These are phyloP conservation scores for Temnopleurus reevesii DNA, from an alignment of 53 echinoderm and acorn worm species.

Conservation along the genomic window DNA sequence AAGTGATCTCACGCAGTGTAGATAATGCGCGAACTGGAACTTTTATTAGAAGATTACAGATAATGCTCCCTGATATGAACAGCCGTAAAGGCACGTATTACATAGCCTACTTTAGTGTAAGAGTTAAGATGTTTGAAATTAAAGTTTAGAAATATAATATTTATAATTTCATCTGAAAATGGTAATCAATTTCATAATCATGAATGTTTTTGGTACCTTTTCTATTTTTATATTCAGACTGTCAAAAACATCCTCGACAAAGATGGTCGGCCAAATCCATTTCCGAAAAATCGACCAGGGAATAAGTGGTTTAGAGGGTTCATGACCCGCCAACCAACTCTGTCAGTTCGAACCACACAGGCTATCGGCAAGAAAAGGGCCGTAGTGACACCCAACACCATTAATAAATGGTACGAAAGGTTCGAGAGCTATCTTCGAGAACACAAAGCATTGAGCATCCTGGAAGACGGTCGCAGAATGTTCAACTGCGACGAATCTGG, in stretches of 20 bases:
- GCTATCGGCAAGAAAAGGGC: constrained; percentile 15
- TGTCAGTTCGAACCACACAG: neutral
- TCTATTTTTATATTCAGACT: neutral
- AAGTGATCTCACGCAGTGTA: no score
- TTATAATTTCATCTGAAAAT: neutral
- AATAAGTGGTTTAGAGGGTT: neutral
- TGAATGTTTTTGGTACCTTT: neutral
- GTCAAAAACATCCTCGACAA: constrained; percentile 33
- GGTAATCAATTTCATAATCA: neutral
- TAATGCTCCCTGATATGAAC: neutral
- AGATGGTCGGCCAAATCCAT: neutral
- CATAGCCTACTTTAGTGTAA: neutral
- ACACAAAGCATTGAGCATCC: neutral
- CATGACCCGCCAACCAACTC: neutral
- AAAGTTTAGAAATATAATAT: neutral
- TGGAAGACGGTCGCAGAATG: neutral
- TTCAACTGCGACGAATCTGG: neutral
- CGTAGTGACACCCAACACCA: neutral
- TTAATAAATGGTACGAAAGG: neutral
- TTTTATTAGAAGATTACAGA: neutral
- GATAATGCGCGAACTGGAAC: no score
- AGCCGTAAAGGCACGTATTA: neutral
- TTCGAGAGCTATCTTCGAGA: constrained; percentile 30
- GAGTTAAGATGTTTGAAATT: neutral
- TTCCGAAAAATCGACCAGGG: constrained; percentile 12